Evolutionary conservation across 2,888 invertebrate genomes (phyloP), one percentile per base, ranked within the genome.

Genomic region (Leptinotarsa tumamoca): DNA sequence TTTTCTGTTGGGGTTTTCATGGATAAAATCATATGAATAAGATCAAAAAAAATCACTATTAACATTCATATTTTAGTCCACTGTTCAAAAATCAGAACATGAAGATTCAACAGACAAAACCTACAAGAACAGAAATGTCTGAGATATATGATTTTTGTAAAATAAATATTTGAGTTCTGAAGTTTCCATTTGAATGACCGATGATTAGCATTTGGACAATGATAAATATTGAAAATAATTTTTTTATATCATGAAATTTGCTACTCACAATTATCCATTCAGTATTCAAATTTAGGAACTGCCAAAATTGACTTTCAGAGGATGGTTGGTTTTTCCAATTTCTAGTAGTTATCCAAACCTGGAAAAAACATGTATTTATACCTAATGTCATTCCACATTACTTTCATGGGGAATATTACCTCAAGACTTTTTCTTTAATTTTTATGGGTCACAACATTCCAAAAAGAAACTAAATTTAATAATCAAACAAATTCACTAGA

Each of bases 401-500:
- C 17, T 61, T 23, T 23, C 4, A 61, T 63, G 43, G 4, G n/a
- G 43, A 63, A 43, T 63, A 33, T 13, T 63, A 63, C 63, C 63
- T 63, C 43, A 43, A 63, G 17, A 63, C 23, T n/a, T 58, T 70
- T 56, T 27, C 33, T 70, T 50, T 43, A 70, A 70, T 52, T 49
- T 56, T 58, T 17, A 58, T 27, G 58, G 56, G 33, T 79, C 77
- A 72, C 73, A 78, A 80, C 77, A 79, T 79, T 81, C 81, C 81
- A 77, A 79, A 81, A 81, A 81, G 80, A 83, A 85, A 83, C 83
- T 83, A 83, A 78, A 77, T 71, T 70, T 71, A 78, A 76, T 75
- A 84, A 81, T 82, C 80, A 82, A 84, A 84, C 82, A 83, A 83
- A 83, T 82, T 82, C 82, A 82, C 82, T 80, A 78, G 79, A 79